Percentiles rank a stretch among this genome's conserved stretches.
These are phyloP conservation scores for Phalera bucephala DNA, from an alignment of 2,888 invertebrate species.

Conservation along the genomic window DNA sequence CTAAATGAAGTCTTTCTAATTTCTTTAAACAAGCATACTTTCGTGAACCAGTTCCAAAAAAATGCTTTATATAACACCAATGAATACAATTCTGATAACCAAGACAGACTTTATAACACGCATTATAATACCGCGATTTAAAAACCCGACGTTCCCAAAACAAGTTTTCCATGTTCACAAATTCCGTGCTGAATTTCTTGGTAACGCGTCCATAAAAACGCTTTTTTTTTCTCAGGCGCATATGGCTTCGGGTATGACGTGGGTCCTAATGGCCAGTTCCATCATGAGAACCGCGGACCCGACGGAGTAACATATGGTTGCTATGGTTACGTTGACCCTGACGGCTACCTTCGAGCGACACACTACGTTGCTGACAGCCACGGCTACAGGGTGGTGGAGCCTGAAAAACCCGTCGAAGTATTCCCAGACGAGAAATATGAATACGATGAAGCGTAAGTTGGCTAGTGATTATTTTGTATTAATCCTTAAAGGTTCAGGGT, in stretches of 20 bases:
- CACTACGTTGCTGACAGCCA: constrained; percentile 91
- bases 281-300: constrained; percentile 89
- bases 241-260: constrained; percentile 92
- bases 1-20: no score
- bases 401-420: constrained; percentile 86
- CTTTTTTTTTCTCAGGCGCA: constrained; percentile 77
- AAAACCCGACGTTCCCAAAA: no score
- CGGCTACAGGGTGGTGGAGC: constrained; percentile 89
- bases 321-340: constrained; percentile 89
- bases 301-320: constrained; percentile 92
- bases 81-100: no score
- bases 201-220: no score
- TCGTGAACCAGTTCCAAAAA: no score
- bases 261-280: constrained; percentile 89
- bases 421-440: constrained; percentile 78
- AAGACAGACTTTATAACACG: no score
- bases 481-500: not conserved
- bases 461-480: not conserved
- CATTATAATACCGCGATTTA: no score
- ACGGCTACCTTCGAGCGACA: constrained; percentile 85
- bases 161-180: no score
- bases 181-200: no score
- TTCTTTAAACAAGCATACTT: no score
- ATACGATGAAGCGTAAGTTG: constrained; percentile 73
- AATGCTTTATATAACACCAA: no score